Evolutionary conservation across 1,140 invertebrate genomes (phyloP), one percentile per base, ranked within the genome.

Genomic region (Trichomalopsis sarcophagae): DNA sequence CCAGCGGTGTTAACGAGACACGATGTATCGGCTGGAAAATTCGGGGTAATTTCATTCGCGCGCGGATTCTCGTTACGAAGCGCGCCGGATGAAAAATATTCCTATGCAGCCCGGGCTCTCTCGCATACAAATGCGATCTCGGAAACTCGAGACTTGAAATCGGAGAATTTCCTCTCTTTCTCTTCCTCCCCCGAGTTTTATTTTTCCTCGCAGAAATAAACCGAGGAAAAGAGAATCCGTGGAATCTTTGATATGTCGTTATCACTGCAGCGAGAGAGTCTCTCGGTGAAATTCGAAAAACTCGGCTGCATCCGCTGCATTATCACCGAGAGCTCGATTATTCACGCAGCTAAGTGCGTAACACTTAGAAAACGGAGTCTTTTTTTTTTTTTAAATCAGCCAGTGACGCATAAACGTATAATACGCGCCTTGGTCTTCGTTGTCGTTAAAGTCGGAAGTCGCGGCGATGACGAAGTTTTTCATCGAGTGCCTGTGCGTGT

Each of bases 331-430:
- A 6, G 0, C 7, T 5, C 7, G 7, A 0, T 5, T 10, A 40
- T 9, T 4, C 10, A 7, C 30, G 36, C 73, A 40, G 33, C 73
- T 1, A 10, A 9, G 40, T 36, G 40, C 13, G 40, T 71, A 84
- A 78, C 62, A 80, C 83, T 84, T 40, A 55, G 36, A 71, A 78
- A 78, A 78, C 62, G 50, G 66, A 68, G 50, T 78, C 23, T 50
- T 78, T 84, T 77, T 84, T 78, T 50, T 40, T 36, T 36, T 27
- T 27, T 27, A 27, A 27, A 36, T 36, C 5, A 36, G 3, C 33
- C 33, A 36, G 33, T 36, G 33, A 36, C 33, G 33, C 5, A 36
- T 21, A 33, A 33, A 55, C n/a, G 11, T 17, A 55, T 17, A 5
- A 40, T 36, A 7, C 7, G 33, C 14, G n/a, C 5, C 21, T 69